A percentile compares a stretch with the other conserved stretches of the same genome.
Evolutionary conservation across 2,797 vertebrate genomes (phyloP).

Genomic region (Ctenosaura bakeri): DNA sequence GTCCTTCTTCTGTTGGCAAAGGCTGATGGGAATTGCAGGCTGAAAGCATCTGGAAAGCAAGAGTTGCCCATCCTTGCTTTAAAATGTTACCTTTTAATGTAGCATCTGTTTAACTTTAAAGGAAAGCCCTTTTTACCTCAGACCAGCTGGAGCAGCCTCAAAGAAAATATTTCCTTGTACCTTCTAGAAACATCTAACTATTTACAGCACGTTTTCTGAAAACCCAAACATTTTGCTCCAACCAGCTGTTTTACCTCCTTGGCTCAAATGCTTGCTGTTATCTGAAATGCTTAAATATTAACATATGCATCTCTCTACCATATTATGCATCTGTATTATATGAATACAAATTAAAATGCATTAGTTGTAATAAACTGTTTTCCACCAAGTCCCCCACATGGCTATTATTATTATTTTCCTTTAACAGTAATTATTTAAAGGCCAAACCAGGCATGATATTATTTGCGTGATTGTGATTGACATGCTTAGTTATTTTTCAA

Average conservation of each 20-base stretch:
- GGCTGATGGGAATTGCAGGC: too few species aligned
- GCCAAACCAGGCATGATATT: not conserved
- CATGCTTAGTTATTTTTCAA: not conserved
- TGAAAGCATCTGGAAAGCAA: too few species aligned
- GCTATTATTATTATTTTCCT: not conserved
- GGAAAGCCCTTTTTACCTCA: too few species aligned
- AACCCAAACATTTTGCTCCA: not conserved
- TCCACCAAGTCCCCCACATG: not conserved
- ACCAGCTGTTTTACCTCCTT: not conserved
- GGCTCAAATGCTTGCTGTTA: not conserved
- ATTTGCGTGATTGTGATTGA: not conserved
- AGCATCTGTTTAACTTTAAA: too few species aligned
- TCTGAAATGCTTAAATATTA: constrained; percentile 15
- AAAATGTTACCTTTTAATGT: too few species aligned
- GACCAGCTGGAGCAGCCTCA: not conserved
- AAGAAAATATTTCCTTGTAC: not conserved
- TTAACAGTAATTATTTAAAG: not conserved
- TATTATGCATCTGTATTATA: not conserved
- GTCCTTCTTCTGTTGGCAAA: too few species aligned
- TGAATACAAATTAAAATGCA: not conserved
- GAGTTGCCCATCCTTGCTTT: too few species aligned
- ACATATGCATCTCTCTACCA: not conserved
- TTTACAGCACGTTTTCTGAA: not conserved
- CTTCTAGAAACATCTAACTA: not conserved
- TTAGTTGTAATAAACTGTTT: not conserved